Evolutionary conservation across 1,140 invertebrate genomes (phyloP), one percentile per base, ranked within the genome.

Genomic region (Papilio machaon): DNA sequence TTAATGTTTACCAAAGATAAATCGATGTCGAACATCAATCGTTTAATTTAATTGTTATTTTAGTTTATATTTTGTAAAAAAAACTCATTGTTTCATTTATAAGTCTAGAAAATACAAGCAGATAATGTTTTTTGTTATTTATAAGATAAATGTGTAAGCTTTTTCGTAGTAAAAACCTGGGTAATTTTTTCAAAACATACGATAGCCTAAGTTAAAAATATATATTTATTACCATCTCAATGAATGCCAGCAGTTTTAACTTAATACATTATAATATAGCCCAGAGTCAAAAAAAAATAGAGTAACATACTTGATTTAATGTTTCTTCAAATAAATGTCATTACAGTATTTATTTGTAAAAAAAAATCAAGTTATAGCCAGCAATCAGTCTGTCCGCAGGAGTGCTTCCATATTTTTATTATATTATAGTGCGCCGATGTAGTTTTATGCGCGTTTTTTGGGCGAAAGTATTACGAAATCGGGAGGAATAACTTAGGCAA

Each of bases 351-450:
- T 75, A 47, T 75, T n/a, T 19, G 35, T 77, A 58, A 19, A 77
- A 58, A 84, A 47, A 84, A 35, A 19, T 74, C 73, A 74, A 19
- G 19, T 74, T 47, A 54, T 30, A 76, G 49, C 87, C 91, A 92
- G 91, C 88, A 91, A 91, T 89, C 91, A 91, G 90, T 93, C 92
- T 94, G 92, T 94, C 92, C 92, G 92, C 91, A 87, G 88, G 88
- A 90, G 92, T 94, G 92, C 93, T 94, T 94, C 92, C 93, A 94
- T 90, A 90, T 94, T 94, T 94, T 91, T 92, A 93, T 86, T 87
- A 90, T 86, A 84, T 89, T 89, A 90, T 87, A 86, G 87, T 88
- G 88, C 85, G 86, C 89, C 89, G 88, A 89, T 90, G 90, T 92
- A 91, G 89, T 78, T 78, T 85, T 85, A 81, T 83, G 86, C 84